Evolutionary conservation across 2,888 invertebrate genomes (phyloP).

Genomic region (Platynereis dumerilii): DNA sequence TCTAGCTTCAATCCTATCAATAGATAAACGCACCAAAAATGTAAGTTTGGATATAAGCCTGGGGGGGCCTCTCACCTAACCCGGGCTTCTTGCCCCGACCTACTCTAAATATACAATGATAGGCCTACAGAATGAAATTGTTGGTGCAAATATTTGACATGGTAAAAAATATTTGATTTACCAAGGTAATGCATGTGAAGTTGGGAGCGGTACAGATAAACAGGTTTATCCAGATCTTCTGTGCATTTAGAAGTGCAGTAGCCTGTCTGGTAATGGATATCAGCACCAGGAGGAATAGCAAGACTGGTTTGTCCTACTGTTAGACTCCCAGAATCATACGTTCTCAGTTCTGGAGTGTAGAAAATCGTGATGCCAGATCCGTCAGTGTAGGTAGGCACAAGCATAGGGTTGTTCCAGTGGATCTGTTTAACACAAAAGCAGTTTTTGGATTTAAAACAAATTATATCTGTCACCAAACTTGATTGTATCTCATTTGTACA

Average conservation of each 20-base stretch:
- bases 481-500: too few species aligned
- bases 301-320: neutral
- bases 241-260: neutral
- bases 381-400: neutral
- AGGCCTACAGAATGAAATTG: too few species aligned
- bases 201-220: neutral
- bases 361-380: slow-evolving; percentile 1
- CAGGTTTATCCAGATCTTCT: neutral
- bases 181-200: slow-evolving; percentile 14
- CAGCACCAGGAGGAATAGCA: neutral
- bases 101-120: too few species aligned
- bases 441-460: too few species aligned
- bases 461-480: too few species aligned
- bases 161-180: too few species aligned
- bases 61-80: too few species aligned
- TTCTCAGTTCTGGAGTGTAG: neutral
- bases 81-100: too few species aligned
- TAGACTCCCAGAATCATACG: neutral
- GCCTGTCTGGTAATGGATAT: neutral
- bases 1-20: too few species aligned
- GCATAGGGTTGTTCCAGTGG: neutral
- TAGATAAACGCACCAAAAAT: too few species aligned
- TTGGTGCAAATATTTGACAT: too few species aligned
- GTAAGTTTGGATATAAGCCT: too few species aligned
- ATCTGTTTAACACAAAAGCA: neutral